phyloP scores from a whole-genome alignment of 2,797 vertebrate species.

The Sphaeramia orbicularis region DNA sequence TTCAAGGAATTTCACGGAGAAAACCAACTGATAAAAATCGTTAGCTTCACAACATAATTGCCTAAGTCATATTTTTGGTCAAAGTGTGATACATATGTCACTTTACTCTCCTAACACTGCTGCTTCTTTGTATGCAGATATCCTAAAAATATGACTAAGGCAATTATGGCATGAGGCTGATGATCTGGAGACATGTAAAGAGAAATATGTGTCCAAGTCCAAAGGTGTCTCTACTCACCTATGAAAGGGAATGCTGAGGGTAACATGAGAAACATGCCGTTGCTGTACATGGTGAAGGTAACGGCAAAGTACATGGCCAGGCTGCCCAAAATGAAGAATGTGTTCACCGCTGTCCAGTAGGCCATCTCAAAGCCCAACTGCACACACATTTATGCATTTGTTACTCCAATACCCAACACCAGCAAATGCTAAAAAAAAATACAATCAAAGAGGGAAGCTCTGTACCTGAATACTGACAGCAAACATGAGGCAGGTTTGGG shows the following conservation, averaged over 20 bases:
- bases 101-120: too few species aligned
- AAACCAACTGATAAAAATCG: too few species aligned
- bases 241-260: slow-evolving; percentile 91
- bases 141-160: too few species aligned
- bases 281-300: slow-evolving; percentile 94
- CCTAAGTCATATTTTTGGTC: too few species aligned
- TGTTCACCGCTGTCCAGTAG: slow-evolving; percentile 95
- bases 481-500: slow-evolving; percentile 91
- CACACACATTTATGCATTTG: not conserved
- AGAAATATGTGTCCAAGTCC: too few species aligned
- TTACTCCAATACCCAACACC: too few species aligned
- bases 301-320: slow-evolving; percentile 92
- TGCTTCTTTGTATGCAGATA: too few species aligned
- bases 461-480: slow-evolving; percentile 90
- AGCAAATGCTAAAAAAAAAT: slow-evolving; percentile 27
- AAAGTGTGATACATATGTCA: too few species aligned
- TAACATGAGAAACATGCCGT: slow-evolving; percentile 92
- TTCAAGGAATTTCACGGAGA: too few species aligned
- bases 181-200: too few species aligned
- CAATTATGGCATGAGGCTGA: too few species aligned
- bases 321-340: slow-evolving; percentile 95
- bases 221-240: slow-evolving; percentile 84
- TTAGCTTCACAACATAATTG: too few species aligned
- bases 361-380: slow-evolving; percentile 92
- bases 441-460: not conserved